These are phyloP conservation scores for Sander vitreus DNA, from an alignment of 2,113 vertebrate species.

Conservation along the genomic window DNA sequence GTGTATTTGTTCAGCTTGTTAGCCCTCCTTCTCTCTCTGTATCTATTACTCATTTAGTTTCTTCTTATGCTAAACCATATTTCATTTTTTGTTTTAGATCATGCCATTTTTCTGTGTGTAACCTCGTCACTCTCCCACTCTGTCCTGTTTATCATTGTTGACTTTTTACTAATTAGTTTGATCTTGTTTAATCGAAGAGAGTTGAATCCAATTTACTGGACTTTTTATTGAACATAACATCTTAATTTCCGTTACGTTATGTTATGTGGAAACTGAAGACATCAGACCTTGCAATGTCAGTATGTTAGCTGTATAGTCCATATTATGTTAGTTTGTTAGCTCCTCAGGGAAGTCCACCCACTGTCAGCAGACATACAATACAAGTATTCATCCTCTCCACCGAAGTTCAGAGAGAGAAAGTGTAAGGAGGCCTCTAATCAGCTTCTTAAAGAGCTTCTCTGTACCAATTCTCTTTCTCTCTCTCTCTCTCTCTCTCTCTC, in stretches of 20 bases:
- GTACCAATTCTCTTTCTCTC: constrained; percentile 37
- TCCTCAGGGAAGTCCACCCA: constrained; percentile 54
- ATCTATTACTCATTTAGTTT: constrained; percentile 6
- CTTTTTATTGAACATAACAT: neutral
- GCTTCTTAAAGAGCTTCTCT: constrained; percentile 59
- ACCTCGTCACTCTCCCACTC: neutral
- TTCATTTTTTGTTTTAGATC: neutral
- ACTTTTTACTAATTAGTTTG: neutral
- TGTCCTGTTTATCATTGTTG: neutral
- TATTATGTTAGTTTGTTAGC: constrained; percentile 23
- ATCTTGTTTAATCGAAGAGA: neutral
- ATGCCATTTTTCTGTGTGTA: neutral
- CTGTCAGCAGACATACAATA: constrained; percentile 61
- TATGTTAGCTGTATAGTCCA: neutral
- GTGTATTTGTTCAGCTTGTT: constrained; percentile 23
- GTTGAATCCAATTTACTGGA: neutral
- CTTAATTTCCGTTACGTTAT: neutral
- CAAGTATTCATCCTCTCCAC: constrained; percentile 55
- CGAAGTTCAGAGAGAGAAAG: constrained; percentile 48
- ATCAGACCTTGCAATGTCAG: neutral
- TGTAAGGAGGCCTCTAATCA: constrained; percentile 36
- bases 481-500: constrained; percentile 14
- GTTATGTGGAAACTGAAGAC: neutral
- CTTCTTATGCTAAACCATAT: neutral
- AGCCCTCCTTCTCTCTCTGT: constrained; percentile 1